Conservation (phyloP, 2,888 invertebrate genomes). For the Lasioglossum lativentre region DNA sequence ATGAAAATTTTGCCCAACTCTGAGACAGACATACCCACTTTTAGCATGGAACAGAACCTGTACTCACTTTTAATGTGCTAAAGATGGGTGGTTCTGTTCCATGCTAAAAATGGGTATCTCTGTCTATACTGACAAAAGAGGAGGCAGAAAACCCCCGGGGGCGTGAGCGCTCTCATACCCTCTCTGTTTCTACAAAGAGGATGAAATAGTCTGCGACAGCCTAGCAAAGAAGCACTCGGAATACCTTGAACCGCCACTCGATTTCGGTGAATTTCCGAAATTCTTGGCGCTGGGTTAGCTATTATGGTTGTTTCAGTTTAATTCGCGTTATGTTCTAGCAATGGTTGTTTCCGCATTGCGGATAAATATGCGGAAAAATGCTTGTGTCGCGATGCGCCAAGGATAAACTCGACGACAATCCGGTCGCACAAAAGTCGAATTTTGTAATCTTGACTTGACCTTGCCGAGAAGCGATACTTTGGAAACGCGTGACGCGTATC, state of each 20-base stretch:
- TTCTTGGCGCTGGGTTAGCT: constrained; percentile 9
- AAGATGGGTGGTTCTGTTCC: too few relatives aligned
- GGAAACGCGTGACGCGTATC: background rate
- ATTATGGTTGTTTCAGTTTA: background rate
- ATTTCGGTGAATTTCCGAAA: background rate
- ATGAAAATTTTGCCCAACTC: too few relatives aligned
- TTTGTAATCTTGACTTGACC: background rate
- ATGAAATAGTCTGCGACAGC: background rate
- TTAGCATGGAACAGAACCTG: too few relatives aligned
- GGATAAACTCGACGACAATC: background rate
- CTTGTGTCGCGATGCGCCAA: background rate
- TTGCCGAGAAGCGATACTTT: background rate
- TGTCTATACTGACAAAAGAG: too few relatives aligned
- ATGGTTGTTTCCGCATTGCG: constrained; percentile 44
- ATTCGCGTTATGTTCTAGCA: constrained; percentile 13
- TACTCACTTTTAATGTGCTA: too few relatives aligned
- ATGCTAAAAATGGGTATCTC: too few relatives aligned
- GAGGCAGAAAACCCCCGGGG: too few relatives aligned
- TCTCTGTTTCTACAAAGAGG: background rate
- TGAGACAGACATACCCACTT: too few relatives aligned
- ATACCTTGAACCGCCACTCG: constrained; percentile 29
- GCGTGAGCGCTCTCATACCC: too few relatives aligned
- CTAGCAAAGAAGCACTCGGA: constrained; percentile 9
- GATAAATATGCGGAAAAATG: constrained; percentile 2
- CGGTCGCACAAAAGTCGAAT: background rate